These are phyloP conservation scores for Cheilosia scutellata DNA, from an alignment of 2,888 invertebrate genomes.

Conservation along the genomic window DNA sequence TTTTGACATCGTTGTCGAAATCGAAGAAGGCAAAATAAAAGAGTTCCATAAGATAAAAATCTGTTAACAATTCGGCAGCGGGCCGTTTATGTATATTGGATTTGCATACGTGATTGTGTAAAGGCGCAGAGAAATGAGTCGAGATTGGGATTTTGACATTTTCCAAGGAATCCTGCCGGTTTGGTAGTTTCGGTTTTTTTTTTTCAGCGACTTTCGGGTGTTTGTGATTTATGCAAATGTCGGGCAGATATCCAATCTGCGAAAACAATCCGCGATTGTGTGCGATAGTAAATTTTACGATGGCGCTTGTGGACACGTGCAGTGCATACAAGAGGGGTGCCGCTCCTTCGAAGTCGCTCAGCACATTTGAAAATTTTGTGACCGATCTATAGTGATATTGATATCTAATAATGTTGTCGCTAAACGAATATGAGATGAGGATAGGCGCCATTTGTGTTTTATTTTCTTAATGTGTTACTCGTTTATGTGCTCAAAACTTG, in stretches of 20 bases:
- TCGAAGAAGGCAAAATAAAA: conserved; percentile 45
- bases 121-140: conserved; percentile 49
- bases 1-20: conserved; percentile 65
- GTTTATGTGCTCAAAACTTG: too few species aligned
- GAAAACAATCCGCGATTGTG: conserved; percentile 59
- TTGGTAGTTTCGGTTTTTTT: conserved; percentile 23
- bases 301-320: conserved; percentile 17
- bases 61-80: conserved; percentile 62
- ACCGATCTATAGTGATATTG: too few species aligned
- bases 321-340: neutral
- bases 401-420: too few species aligned
- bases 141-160: conserved; percentile 63
- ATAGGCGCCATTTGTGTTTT: too few species aligned
- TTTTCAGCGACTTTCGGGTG: conserved; percentile 10
- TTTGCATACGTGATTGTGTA: conserved; percentile 63
- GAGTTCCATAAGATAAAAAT: conserved; percentile 54
- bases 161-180: conserved; percentile 56
- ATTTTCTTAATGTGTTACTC: too few species aligned
- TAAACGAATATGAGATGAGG: too few species aligned
- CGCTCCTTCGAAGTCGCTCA: too few species aligned
- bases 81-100: conserved; percentile 25
- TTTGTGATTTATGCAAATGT: conserved; percentile 69
- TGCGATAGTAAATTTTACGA: conserved; percentile 46
- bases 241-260: conserved; percentile 35
- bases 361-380: too few species aligned